Conservation (phyloP, 2,113 vertebrate species). For the Phylloscopus whistleri region DNA sequence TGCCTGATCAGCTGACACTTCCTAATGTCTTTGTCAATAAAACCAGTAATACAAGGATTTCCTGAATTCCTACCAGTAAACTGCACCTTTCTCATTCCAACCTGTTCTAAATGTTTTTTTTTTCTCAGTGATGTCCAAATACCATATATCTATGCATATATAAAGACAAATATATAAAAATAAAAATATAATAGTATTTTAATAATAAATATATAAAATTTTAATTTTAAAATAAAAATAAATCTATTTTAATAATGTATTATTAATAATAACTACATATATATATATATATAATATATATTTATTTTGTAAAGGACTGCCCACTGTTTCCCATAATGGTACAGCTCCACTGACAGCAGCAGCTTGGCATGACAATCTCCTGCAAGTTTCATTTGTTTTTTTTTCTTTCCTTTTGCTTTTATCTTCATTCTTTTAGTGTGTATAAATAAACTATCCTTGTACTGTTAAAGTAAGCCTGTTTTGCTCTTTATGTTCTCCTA, state of each 20-base stretch:
- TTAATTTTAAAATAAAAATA: too few species aligned
- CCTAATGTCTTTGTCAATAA: neutral
- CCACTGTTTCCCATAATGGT: neutral
- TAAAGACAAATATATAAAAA: too few species aligned
- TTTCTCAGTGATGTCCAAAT: neutral
- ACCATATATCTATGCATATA: neutral
- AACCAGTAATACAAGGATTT: neutral
- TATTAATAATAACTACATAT: too few species aligned
- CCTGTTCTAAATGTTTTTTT: neutral
- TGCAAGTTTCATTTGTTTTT: neutral
- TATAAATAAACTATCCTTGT: too few species aligned
- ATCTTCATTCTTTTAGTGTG: too few species aligned
- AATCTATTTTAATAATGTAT: too few species aligned
- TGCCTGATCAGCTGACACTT: neutral
- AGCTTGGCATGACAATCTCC: neutral
- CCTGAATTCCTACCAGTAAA: neutral
- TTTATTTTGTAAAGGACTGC: neutral
- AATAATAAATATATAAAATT: too few species aligned
- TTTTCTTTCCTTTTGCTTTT: too few species aligned
- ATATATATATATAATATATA: too few species aligned
- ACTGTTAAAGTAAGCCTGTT: too few species aligned
- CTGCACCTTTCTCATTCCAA: neutral
- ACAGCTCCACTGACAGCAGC: neutral
- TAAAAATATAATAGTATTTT: too few species aligned
- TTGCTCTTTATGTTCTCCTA: too few species aligned